These are phyloP conservation scores for Sarotherodon lohbergeri DNA, from an alignment of 2,113 vertebrate species.

Conservation along the genomic window DNA sequence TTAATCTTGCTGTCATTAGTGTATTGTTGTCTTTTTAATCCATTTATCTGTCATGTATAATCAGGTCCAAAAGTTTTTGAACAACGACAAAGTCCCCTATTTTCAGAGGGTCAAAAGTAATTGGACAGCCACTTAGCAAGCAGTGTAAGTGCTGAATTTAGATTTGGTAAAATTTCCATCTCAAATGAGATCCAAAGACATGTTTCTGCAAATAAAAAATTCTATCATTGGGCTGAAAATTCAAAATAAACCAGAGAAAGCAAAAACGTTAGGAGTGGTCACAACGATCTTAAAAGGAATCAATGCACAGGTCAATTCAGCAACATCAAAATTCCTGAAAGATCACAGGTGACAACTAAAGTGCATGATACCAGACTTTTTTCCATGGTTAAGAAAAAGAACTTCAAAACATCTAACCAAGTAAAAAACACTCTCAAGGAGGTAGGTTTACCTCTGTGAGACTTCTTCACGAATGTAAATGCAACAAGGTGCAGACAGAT, in stretches of 20 bases:
- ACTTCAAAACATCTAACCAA: too few species aligned
- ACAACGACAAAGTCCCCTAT: neutral
- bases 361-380: neutral
- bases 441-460: neutral
- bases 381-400: neutral
- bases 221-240: neutral
- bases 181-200: neutral
- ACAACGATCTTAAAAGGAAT: fast-evolving
- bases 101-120: neutral
- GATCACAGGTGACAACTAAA: neutral
- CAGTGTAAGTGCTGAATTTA: neutral
- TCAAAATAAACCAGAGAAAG: neutral
- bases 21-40: neutral
- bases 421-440: neutral
- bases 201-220: neutral
- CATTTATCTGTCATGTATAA: neutral
- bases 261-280: neutral
- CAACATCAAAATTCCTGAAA: neutral
- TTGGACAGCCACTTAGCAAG: fast-evolving
- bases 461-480: fast-evolving
- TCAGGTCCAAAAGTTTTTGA: neutral
- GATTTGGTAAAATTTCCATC: neutral
- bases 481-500: neutral
- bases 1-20: neutral
- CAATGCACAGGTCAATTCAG: neutral